Conservation (phyloP, 2,113 vertebrate species). For the Oncorhynchus keta region DNA sequence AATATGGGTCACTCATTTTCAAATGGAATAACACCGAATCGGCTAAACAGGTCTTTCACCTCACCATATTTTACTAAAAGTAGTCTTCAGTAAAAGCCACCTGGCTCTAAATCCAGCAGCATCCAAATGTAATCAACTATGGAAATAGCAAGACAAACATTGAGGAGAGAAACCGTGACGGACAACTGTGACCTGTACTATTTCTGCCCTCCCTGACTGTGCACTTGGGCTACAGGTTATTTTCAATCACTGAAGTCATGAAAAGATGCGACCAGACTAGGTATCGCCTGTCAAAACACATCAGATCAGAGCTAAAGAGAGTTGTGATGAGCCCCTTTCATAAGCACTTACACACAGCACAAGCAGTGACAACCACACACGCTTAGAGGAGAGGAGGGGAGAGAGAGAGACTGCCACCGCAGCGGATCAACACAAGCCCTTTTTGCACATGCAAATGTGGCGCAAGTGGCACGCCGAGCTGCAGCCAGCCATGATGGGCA, state of each 20-base stretch:
- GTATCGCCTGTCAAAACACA: constrained; percentile 32
- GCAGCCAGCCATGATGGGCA: constrained; percentile 24
- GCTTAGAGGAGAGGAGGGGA: not conserved
- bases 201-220: constrained; percentile 32
- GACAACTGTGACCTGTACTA: constrained; percentile 48
- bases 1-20: not conserved
- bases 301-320: not conserved
- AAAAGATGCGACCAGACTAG: constrained; percentile 21
- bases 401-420: not conserved
- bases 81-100: constrained; percentile 40
- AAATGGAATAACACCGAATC: not conserved
- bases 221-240: not conserved
- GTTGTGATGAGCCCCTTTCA: constrained; percentile 39
- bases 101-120: constrained; percentile 49
- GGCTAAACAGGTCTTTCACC: constrained; percentile 7
- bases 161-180: constrained; percentile 58
- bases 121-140: constrained; percentile 52
- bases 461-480: constrained; percentile 39
- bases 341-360: constrained; percentile 53
- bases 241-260: not conserved
- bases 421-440: constrained; percentile 40
- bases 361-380: constrained; percentile 42
- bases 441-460: constrained; percentile 67
- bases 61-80: constrained; percentile 26
- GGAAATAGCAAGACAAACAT: constrained; percentile 68